These are phyloP conservation scores for Ciona savignyi DNA, from an alignment of 23 tunicate species.

Conservation along the genomic window DNA sequence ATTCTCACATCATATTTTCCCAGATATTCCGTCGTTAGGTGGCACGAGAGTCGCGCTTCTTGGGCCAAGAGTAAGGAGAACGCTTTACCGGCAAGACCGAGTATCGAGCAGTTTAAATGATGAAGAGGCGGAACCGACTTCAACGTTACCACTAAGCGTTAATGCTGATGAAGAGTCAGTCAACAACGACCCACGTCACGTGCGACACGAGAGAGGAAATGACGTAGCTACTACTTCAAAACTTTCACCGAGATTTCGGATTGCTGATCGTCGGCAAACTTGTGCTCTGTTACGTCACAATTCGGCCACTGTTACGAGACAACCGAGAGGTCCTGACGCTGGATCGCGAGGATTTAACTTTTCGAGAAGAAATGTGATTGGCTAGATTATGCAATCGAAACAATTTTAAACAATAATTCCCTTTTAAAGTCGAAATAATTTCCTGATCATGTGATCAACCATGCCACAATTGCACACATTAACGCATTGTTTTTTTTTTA, in stretches of 20 bases:
- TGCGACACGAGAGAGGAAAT: neutral
- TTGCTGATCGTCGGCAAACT: neutral
- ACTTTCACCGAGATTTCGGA: constrained; percentile 3
- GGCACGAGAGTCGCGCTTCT: constrained; percentile 80
- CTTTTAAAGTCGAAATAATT: too few relatives aligned
- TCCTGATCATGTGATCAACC: too few relatives aligned
- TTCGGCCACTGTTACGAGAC: constrained; percentile 13
- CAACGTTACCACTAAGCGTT: neutral
- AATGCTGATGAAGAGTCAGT: neutral
- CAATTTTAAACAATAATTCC: too few relatives aligned
- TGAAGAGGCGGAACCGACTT: neutral
- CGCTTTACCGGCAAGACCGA: constrained; percentile 85
- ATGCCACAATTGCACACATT: too few relatives aligned
- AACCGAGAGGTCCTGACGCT: constrained; percentile 51
- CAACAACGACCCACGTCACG: neutral
- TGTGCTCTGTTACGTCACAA: too few relatives aligned
- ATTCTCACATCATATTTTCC: too few relatives aligned
- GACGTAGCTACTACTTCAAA: constrained; percentile 8
- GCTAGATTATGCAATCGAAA: too few relatives aligned
- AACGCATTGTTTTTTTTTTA: too few relatives aligned
- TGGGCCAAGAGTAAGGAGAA: constrained; percentile 90
- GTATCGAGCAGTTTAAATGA: neutral
- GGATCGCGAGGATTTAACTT: constrained; percentile 6
- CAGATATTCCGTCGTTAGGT: constrained; percentile 46
- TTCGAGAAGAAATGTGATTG: neutral